Conservation (phyloP, 2,113 vertebrate species). For the Oostethus manadensis region DNA sequence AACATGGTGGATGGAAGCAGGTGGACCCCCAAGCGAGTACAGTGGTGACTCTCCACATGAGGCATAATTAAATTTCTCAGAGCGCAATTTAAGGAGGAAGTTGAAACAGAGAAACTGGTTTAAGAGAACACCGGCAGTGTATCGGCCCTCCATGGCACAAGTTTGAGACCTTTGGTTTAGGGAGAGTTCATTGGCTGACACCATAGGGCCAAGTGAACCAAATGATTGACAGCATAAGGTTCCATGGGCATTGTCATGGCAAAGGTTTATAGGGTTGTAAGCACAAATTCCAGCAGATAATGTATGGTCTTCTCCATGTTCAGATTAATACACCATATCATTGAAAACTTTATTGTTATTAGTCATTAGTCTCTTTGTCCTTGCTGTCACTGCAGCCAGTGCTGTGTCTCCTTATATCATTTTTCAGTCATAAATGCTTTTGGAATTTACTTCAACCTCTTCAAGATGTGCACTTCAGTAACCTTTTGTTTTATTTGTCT, state of each 20-base stretch:
- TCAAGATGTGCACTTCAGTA: neutral
- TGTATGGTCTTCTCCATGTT: neutral
- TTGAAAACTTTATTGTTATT: constrained; percentile 2
- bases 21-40: too few species aligned
- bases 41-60: neutral
- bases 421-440: neutral
- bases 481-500: constrained; percentile 1
- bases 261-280: neutral
- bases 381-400: neutral
- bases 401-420: neutral
- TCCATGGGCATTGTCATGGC: neutral
- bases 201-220: neutral
- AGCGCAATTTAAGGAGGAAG: neutral
- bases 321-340: constrained; percentile 5
- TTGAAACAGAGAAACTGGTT: neutral
- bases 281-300: neutral
- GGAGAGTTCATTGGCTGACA: neutral
- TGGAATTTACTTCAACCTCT: neutral
- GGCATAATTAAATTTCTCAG: neutral
- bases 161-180: too few species aligned
- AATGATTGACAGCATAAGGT: neutral
- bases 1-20: too few species aligned
- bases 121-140: too few species aligned
- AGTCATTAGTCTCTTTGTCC: constrained; percentile 4
- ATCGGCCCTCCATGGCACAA: too few species aligned